Base-by-base conservation (phyloP, 2,113 vertebrate species). In the Sporophila hypoxantha region DNA sequence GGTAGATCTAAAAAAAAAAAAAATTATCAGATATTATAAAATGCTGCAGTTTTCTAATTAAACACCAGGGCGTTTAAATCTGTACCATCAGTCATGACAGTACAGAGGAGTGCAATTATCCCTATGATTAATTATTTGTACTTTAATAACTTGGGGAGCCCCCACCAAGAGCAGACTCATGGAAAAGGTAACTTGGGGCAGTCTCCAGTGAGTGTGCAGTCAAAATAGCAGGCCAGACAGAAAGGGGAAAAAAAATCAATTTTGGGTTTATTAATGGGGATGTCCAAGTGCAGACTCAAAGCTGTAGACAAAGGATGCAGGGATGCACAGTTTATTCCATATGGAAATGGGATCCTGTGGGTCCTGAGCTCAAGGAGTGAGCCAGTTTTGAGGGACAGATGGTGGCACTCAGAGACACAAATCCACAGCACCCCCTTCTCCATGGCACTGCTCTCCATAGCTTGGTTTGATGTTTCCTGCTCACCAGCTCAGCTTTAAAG, bases 101-200 rank as follows among this genome's bases (percentile, higher is more conserved):
- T 65, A 60, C 29, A 62, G 55, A 77, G 77, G 47, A 84, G 34
- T 11, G 56, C 57, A 68, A 69, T 90, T 76, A 82, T 90, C 65
- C 32, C 56, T 64, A 1, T 65, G 42, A 59, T 79, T 78, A 69
- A 69, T 86, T 87, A 47, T 87, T 91, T 76, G 30, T 52, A n/a
- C 22, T 70, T 69, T 47, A 64, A 0, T 36, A 70, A 59, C 36
- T 76, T 44, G 14, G 18, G 55, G 32, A 88, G 20, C 29, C 36
- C 47, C 36, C 52, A 42, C 36, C 56, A 76, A 64, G 71, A 19
- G 20, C 56, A 64, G 71, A 76, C 12, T 75, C 19, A 0, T 78
- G 46, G 66, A 21, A 39, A 47, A 85, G 0, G 0, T 25, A 10
- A 55, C 5, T 8, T 29, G 1, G 4, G 32, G 32, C 29, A 37